phyloP scores from a whole-genome alignment of 1,140 invertebrate species.

The Mizuhopecten yessoensis region DNA sequence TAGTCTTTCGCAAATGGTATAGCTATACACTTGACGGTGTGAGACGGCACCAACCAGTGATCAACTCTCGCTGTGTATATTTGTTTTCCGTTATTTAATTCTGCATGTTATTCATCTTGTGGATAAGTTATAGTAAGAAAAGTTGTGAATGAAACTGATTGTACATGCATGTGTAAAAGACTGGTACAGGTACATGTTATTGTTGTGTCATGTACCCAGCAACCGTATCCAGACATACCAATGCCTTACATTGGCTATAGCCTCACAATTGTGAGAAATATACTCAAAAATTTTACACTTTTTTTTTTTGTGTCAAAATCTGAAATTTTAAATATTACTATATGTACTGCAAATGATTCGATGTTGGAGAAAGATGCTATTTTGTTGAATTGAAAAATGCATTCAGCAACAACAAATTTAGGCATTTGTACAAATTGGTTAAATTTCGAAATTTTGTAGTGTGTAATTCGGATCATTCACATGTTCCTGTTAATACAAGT shows the following conservation, averaged over 20 bases:
- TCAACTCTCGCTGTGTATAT: not conserved
- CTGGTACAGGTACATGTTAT: not conserved
- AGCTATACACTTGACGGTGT: not conserved
- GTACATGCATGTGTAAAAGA: constrained; percentile 3
- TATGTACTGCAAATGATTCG: too few species aligned
- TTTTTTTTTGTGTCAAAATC: too few species aligned
- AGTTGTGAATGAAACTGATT: not conserved
- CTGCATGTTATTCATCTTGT: not conserved
- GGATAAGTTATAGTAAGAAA: not conserved
- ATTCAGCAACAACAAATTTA: too few species aligned
- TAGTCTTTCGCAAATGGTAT: constrained; percentile 32
- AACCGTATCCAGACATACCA: not conserved
- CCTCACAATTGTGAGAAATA: too few species aligned
- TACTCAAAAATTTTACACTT: too few species aligned
- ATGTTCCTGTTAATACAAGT: not conserved
- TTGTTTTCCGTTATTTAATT: not conserved
- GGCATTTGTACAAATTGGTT: not conserved
- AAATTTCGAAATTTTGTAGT: not conserved
- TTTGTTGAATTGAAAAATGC: too few species aligned
- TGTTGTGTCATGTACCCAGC: not conserved
- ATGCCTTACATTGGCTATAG: not conserved
- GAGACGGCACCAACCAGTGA: not conserved
- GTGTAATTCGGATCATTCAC: not conserved
- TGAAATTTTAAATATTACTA: too few species aligned
- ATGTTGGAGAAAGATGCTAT: too few species aligned